These are phyloP conservation scores for Stenodema calcarata DNA, from an alignment of 2,888 invertebrate genomes.

Conservation along the genomic window DNA sequence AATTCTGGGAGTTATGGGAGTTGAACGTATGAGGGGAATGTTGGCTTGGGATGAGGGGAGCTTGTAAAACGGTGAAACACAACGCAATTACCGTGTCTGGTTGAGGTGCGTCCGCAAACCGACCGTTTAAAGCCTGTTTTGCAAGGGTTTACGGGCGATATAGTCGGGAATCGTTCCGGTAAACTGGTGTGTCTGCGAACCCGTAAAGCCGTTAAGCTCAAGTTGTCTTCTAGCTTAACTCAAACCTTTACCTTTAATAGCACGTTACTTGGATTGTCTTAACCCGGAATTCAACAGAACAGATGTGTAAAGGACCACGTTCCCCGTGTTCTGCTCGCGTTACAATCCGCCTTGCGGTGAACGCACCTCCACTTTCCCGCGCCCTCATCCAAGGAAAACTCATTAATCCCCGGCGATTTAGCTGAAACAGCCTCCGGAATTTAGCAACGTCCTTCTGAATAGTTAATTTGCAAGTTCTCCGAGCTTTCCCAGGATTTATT, in stretches of 20 bases:
- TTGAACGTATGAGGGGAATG: no score
- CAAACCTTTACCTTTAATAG: not conserved
- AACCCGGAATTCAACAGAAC: not conserved
- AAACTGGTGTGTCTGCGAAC: not conserved
- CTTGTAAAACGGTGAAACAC: not conserved
- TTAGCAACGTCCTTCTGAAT: no score
- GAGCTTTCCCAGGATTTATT: no score
- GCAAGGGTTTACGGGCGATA: not conserved
- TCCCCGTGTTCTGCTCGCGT: not conserved
- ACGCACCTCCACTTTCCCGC: not conserved
- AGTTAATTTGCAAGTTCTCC: no score
- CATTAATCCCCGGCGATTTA: not conserved
- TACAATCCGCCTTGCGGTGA: not conserved
- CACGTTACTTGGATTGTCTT: not conserved
- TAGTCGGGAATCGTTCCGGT: not conserved
- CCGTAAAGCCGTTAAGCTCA: not conserved
- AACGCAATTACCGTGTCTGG: not conserved
- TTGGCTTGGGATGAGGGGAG: not conserved
- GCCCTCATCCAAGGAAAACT: not conserved
- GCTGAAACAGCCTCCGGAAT: no score
- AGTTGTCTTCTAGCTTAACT: not conserved
- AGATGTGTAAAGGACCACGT: not conserved
- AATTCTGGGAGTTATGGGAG: no score
- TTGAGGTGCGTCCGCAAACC: not conserved
- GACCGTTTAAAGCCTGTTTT: not conserved